Evolutionary conservation across 1,140 invertebrate species (phyloP).

Genomic region (Drosophila sturtevanti): DNA sequence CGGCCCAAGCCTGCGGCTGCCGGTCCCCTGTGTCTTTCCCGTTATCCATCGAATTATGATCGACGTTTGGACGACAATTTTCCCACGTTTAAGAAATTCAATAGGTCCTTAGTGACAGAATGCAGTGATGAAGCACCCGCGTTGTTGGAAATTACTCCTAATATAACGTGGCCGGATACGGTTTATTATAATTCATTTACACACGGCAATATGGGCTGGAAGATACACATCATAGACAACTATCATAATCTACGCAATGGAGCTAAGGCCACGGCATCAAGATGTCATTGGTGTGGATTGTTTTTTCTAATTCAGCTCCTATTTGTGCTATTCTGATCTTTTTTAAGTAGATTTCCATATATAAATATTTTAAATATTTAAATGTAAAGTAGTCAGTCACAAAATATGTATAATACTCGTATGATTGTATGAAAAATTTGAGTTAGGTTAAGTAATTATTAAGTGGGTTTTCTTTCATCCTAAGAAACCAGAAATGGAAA

Average conservation of each 20-base stretch:
- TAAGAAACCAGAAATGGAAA: background rate
- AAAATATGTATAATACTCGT: slow-evolving; percentile 18
- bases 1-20: slow-evolving; percentile 90
- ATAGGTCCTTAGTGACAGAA: slow-evolving; percentile 87
- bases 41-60: slow-evolving; percentile 87
- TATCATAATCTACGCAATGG: slow-evolving; percentile 81
- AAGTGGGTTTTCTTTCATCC: background rate
- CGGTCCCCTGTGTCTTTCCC: slow-evolving; percentile 90
- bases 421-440: background rate
- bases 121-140: slow-evolving; percentile 90
- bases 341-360: slow-evolving; percentile 13
- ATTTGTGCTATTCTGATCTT: slow-evolving; percentile 38
- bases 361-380: slow-evolving; percentile 17
- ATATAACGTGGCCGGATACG: slow-evolving; percentile 94
- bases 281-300: background rate
- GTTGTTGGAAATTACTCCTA: slow-evolving; percentile 91
- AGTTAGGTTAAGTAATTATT: background rate
- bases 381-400: slow-evolving; percentile 58
- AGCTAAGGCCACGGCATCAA: background rate
- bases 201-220: slow-evolving; percentile 95
- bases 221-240: slow-evolving; percentile 92
- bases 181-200: slow-evolving; percentile 98
- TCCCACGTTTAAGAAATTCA: slow-evolving; percentile 91
- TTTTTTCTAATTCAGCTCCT: slow-evolving; percentile 26
- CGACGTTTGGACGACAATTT: slow-evolving; percentile 91